phyloP scores from a whole-genome alignment of 2,888 invertebrate species.

The Strigamia crassipes region DNA sequence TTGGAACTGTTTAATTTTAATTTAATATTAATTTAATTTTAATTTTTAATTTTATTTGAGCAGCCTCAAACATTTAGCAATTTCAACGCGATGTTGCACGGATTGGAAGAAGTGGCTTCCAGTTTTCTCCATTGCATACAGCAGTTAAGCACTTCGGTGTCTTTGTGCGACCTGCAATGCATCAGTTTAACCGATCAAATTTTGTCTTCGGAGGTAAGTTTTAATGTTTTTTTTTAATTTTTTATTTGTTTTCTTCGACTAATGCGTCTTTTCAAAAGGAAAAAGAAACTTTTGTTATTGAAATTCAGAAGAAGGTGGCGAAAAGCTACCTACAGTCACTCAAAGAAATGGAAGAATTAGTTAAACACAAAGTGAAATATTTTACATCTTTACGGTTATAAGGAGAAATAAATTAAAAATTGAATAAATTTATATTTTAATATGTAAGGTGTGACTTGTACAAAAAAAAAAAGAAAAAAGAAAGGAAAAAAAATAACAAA shows the following conservation, averaged over 20 bases:
- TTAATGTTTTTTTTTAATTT: slow-evolving; percentile 22
- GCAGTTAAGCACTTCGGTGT: slow-evolving; percentile 45
- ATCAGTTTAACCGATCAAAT: slow-evolving; percentile 46
- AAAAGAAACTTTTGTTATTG: not conserved
- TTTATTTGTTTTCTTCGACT: not conserved
- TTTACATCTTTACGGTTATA: slow-evolving; percentile 54
- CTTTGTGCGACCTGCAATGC: slow-evolving; percentile 41
- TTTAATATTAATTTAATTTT: not conserved
- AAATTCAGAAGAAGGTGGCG: slow-evolving; percentile 55
- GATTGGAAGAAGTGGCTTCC: slow-evolving; percentile 48
- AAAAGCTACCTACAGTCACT: slow-evolving; percentile 64
- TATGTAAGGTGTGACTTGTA: slow-evolving; percentile 8
- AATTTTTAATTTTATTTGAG: not conserved
- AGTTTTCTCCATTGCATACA: slow-evolving; percentile 49
- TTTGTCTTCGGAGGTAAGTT: slow-evolving; percentile 42
- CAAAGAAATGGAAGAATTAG: slow-evolving; percentile 63
- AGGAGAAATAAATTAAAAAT: not conserved
- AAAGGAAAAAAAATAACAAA: not conserved
- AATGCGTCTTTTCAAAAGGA: not conserved
- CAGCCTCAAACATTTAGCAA: slow-evolving; percentile 51
- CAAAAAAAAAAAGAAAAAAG: not conserved
- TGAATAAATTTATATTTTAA: slow-evolving; percentile 27
- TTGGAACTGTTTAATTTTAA: slow-evolving; percentile 14
- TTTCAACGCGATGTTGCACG: slow-evolving; percentile 49
- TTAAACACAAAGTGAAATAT: slow-evolving; percentile 66